Evolutionary conservation across 2,888 invertebrate species (phyloP).

Genomic region (Drosophila tanythrix): DNA sequence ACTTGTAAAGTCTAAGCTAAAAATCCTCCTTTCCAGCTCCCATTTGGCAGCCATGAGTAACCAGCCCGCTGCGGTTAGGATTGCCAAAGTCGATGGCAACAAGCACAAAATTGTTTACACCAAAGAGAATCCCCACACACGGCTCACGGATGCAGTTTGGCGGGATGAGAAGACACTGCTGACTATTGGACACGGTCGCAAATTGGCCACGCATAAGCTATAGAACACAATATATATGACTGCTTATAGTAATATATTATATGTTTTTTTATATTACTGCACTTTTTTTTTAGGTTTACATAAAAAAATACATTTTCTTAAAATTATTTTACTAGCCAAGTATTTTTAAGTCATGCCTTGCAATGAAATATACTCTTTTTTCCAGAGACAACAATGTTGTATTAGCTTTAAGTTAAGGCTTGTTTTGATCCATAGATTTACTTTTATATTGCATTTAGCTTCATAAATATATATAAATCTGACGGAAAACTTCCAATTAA

Average conservation of each 20-base stretch:
- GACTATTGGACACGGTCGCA: slow-evolving; percentile 66
- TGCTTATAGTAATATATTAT: not conserved
- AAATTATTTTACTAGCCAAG: not conserved
- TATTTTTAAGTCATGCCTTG: not conserved
- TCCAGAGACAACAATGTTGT: not conserved
- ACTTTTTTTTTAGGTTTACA: not conserved
- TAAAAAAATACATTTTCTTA: not conserved
- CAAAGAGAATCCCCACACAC: slow-evolving; percentile 49
- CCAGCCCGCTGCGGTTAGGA: slow-evolving; percentile 53
- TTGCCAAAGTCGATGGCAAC: slow-evolving; percentile 24
- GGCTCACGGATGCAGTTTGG: slow-evolving; percentile 63
- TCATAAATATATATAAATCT: not conserved
- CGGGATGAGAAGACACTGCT: slow-evolving; percentile 51
- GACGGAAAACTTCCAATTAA: not conserved
- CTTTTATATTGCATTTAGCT: not conserved
- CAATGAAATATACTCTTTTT: not conserved
- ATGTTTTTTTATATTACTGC: not conserved
- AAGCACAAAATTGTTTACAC: slow-evolving; percentile 50
- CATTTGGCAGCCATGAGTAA: slow-evolving; percentile 66
- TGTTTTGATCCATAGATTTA: not conserved
- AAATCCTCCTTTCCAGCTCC: slow-evolving; percentile 25
- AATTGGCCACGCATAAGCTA: slow-evolving; percentile 53
- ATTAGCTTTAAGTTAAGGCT: not conserved
- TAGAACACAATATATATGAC: slow-evolving; percentile 1
- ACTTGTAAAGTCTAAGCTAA: not conserved